Evolutionary conservation across 2,888 invertebrate genomes (phyloP), one percentile per base, ranked within the genome.

Genomic region (Onchidella celtica): DNA sequence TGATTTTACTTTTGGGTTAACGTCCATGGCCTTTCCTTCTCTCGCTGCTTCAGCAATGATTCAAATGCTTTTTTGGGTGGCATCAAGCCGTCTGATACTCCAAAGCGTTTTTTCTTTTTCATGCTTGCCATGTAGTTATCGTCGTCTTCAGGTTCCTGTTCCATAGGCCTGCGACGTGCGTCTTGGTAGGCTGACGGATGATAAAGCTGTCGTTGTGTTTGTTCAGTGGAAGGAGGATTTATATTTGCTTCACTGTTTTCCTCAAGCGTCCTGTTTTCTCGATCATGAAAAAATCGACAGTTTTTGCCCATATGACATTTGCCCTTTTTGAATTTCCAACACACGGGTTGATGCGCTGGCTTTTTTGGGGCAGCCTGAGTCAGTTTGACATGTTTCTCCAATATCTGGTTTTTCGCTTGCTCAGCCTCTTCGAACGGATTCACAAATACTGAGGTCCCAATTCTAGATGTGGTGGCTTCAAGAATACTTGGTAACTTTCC

Each of bases 311-410:
- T 97, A 74, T 97, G 95, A 92, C 98, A 98, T 40, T 96, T 95
- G 0, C 81, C 98, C 97, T 92, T 97, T 57, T 97, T 95, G 92
- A 97, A 97, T 93, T 97, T 98, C 97, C 97, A 98, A 93, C 98
- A 98, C 84, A 98, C 96, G 72, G 90, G 90, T 29, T 81, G 83
- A 92, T 96, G 97, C 90, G 96, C 96, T 0, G 97, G 95, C 88
- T 95, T 95, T n/a, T 95, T 95, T 0, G 84, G 79, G 11, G 85
- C 81, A 38, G 87, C 87, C 77, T 89, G 91, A 89, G 96, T 97
- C 97, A 98, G 97, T 95, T 97, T 97, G 0, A 98, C 97, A 93
- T 98, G 98, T 90, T 97, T 97, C 90, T 98, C 97, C 66, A 98
- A 94, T 81, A 97, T 96, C 21, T 97, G 97, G 82, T 96, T 96